A percentile compares a stretch with the other conserved stretches of the same genome.
phyloP scores from a whole-genome alignment of 2,113 vertebrate species.

The Callochromis pleurospilus region DNA sequence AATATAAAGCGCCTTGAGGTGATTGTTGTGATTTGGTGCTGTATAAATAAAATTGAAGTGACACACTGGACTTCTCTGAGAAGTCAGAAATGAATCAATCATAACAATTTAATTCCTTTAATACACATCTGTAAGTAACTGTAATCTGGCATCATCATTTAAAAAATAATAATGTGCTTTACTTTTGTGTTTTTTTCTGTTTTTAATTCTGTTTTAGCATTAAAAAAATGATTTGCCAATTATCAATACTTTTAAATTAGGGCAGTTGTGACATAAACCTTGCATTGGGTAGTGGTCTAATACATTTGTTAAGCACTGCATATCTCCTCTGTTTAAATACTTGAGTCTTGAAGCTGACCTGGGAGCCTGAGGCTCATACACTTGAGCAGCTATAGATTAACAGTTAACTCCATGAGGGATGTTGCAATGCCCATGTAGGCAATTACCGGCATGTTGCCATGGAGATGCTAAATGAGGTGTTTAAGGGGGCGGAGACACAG shows the following conservation, averaged over 20 bases:
- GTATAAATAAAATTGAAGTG: neutral
- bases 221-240: neutral
- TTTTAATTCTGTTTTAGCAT: neutral
- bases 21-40: neutral
- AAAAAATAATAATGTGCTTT: neutral
- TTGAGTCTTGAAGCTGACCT: neutral
- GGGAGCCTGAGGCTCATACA: neutral
- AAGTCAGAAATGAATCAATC: neutral
- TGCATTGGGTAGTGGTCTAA: neutral
- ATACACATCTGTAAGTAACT: neutral
- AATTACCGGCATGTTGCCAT: neutral
- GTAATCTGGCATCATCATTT: fast-evolving
- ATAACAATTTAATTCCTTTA: neutral
- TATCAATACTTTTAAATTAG: neutral
- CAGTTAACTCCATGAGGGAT: conserved; percentile 32
- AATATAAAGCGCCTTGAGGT: neutral
- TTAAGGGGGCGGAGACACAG: conserved; percentile 22
- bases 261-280: neutral
- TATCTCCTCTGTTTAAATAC: neutral
- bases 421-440: neutral
- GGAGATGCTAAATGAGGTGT: conserved; percentile 57
- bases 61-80: neutral
- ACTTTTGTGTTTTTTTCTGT: neutral
- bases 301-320: neutral
- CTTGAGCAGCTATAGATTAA: neutral